These are phyloP conservation scores for Sisor rabdophorus DNA, from an alignment of 2,113 vertebrate genomes.

Conservation along the genomic window DNA sequence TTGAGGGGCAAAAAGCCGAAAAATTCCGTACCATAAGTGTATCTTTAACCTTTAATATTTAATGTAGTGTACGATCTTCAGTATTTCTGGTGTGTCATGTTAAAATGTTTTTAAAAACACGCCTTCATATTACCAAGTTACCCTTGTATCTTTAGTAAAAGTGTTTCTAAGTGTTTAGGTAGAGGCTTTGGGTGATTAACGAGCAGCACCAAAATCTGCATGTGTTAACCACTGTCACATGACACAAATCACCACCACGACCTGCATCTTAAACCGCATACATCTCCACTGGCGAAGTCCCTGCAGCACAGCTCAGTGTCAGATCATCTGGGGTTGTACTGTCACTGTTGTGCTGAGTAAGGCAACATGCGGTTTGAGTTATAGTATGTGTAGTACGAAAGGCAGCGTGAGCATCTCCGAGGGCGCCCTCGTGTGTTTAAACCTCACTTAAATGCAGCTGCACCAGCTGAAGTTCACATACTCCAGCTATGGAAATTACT, in stretches of 20 bases:
- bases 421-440: slow-evolving; percentile 59
- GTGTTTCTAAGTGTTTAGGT: too few species aligned
- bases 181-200: too few species aligned
- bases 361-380: background rate
- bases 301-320: background rate
- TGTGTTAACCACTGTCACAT: slow-evolving; percentile 43
- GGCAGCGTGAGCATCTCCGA: slow-evolving; percentile 13
- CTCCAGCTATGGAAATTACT: background rate
- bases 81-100: too few species aligned
- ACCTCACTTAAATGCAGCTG: slow-evolving; percentile 22
- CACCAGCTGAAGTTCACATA: slow-evolving; percentile 3
- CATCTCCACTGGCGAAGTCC: background rate
- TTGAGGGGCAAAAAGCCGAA: too few species aligned
- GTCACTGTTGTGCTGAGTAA: slow-evolving; percentile 15
- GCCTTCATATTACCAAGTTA: background rate
- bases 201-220: background rate
- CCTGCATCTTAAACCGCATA: background rate
- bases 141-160: too few species aligned
- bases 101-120: background rate
- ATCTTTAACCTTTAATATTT: too few species aligned
- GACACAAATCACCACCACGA: slow-evolving; percentile 46
- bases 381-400: background rate
- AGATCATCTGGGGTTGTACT: background rate
- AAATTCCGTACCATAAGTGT: too few species aligned
- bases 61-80: too few species aligned